Evolutionary conservation across 2,113 vertebrate species (phyloP).

Genomic region (Paedocypris sp.): DNA sequence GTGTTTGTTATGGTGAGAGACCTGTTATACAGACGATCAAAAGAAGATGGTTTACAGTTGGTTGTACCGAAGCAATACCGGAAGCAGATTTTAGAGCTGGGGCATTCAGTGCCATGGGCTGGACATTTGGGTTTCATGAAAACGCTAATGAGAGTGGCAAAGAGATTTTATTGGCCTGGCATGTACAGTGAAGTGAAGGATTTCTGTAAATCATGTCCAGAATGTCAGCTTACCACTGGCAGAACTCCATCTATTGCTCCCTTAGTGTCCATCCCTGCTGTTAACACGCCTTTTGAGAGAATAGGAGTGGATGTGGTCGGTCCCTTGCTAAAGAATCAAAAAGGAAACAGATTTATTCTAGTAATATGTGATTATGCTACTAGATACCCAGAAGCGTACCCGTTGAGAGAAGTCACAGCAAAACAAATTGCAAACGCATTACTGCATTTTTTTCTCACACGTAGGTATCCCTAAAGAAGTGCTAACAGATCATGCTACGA

Average conservation of each 20-base stretch:
- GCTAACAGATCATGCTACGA: background rate
- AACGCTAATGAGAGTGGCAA: background rate
- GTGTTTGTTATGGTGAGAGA: no score
- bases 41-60: background rate
- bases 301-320: conserved; percentile 8
- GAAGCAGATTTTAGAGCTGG: background rate
- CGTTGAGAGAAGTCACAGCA: background rate
- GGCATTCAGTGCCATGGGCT: background rate
- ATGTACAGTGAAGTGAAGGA: background rate
- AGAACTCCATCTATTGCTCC: background rate
- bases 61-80: background rate
- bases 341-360: background rate
- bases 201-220: background rate
- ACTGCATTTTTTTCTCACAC: background rate
- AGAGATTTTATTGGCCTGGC: background rate
- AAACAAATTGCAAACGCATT: background rate
- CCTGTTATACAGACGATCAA: background rate
- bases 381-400: background rate
- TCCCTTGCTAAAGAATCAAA: background rate
- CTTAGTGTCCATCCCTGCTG: background rate
- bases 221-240: background rate
- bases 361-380: background rate
- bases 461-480: background rate
- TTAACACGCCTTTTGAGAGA: background rate
- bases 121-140: background rate